Evolutionary conservation across 2,888 invertebrate species (phyloP).

Genomic region (Idaea aversata): DNA sequence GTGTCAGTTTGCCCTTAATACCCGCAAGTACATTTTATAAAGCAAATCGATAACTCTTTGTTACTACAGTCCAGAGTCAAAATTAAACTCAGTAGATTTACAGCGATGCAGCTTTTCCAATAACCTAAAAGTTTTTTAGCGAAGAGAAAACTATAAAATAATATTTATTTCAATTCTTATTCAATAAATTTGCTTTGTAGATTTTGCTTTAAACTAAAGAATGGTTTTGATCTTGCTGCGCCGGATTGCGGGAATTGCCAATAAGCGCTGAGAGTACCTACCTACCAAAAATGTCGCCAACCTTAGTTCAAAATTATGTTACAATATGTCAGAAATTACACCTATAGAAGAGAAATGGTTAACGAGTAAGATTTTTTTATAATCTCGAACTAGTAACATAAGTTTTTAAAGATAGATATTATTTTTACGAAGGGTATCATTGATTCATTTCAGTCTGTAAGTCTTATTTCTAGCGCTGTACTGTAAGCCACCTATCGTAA

Average conservation of each 20-base stretch:
- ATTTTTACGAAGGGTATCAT: neutral
- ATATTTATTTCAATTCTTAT: neutral
- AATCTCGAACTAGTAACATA: neutral
- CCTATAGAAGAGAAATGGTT: neutral
- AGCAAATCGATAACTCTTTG: too few species aligned
- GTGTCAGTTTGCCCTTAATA: too few species aligned
- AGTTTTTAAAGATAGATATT: neutral
- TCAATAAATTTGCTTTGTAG: neutral
- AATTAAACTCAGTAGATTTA: too few species aligned
- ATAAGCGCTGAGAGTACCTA: neutral
- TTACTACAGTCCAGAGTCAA: too few species aligned
- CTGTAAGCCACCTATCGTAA: too few species aligned
- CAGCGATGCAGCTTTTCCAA: too few species aligned
- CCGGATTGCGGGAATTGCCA: neutral
- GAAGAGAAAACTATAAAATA: neutral
- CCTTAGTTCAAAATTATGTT: neutral
- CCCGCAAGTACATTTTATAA: too few species aligned
- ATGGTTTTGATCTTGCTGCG: neutral
- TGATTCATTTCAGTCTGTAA: too few species aligned
- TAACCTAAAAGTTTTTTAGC: too few species aligned
- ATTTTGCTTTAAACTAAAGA: neutral
- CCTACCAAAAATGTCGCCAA: neutral
- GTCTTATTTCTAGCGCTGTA: too few species aligned
- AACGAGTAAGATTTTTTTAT: neutral
- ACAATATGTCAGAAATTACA: neutral